Base-by-base conservation (phyloP, 2,113 vertebrate species). In the Lucifuga dentata region DNA sequence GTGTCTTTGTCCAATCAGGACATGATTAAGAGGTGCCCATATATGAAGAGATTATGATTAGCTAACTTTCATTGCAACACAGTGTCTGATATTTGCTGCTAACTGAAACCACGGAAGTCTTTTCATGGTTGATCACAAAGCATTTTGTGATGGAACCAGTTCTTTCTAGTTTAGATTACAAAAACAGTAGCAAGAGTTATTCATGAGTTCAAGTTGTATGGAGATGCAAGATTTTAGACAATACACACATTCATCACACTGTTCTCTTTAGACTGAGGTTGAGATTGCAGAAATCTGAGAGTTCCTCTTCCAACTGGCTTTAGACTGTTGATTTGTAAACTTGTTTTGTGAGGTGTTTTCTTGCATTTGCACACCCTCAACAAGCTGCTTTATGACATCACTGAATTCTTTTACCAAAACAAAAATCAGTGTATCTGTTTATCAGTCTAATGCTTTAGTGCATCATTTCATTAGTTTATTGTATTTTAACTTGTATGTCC, bases 271-370 rank as follows among this genome's bases (percentile, higher is more conserved):
- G 29, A 45, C 21, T 0, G 11, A 56, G 52, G 17, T 15, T 76
- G 75, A 80, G 32, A 40, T 39, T 79, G 45, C 81, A 41, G 71
- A 81, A 63, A 57, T 63, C 53, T 29, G 15, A 48, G 45, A 39
- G 26, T 73, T 66, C 76, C 63, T 45, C 41, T 36, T 79, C 75
- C 45, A 38, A 40, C 48, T 15, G 26, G 36, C 60, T 71, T 44
- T 48, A 69, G 81, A 64, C 60, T 23, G 1, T 24, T 1, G 24
- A 23, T 36, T 46, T 9, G 13, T 36, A 12, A 44, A 20, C 24
- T 38, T 38, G 11, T 46, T 32, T 35, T 10, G 11, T 45, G 36
- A 46, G 17, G 39, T 39, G 23, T 8, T 39, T 38, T 43, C 51
- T 55, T 35, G 26, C 16, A 39, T 46, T n/a, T 67, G 29, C 32